Conservation (phyloP, 2,113 vertebrate species). For the Accipiter virgatus region DNA sequence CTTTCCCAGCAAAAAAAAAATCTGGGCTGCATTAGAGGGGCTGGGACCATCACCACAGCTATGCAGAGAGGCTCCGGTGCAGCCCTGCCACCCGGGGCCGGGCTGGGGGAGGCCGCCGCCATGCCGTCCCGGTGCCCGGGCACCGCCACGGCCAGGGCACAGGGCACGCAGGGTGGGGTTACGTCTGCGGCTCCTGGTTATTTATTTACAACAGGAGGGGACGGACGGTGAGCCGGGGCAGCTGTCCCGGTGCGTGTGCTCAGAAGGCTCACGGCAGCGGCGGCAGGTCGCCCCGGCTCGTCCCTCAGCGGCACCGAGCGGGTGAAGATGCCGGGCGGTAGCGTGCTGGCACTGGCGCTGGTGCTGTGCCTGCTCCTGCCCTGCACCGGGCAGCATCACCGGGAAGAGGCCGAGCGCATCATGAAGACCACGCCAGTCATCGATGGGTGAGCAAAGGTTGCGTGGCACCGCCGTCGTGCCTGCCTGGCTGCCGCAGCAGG, state of each 20-base stretch:
- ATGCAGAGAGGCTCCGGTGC: background rate
- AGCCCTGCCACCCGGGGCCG: background rate
- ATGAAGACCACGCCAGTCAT: slow-evolving; percentile 80
- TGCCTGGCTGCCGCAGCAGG: fast-evolving
- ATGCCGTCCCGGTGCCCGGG: background rate
- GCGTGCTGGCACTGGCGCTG: background rate
- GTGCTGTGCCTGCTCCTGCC: background rate
- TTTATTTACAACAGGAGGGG: background rate
- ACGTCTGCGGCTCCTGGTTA: background rate
- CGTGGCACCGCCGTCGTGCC: fast-evolving
- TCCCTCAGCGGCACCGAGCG: background rate
- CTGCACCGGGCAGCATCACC: background rate
- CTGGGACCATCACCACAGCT: background rate
- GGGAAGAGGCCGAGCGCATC: slow-evolving; percentile 67
- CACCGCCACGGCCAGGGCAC: background rate
- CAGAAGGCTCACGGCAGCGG: background rate
- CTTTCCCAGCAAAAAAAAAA: background rate
- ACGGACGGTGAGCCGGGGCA: fast-evolving
- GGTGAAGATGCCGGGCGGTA: background rate
- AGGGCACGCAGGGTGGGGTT: background rate
- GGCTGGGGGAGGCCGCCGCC: background rate
- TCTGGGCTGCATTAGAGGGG: slow-evolving; percentile 27
- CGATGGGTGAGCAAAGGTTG: slow-evolving; percentile 79
- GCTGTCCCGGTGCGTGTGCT: fast-evolving
- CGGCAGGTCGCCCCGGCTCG: background rate